A percentile compares a stretch with the other conserved stretches of the same genome.
phyloP scores from a whole-genome alignment of 92 coral and sea anemone genomes.

The Montipora capitata region DNA sequence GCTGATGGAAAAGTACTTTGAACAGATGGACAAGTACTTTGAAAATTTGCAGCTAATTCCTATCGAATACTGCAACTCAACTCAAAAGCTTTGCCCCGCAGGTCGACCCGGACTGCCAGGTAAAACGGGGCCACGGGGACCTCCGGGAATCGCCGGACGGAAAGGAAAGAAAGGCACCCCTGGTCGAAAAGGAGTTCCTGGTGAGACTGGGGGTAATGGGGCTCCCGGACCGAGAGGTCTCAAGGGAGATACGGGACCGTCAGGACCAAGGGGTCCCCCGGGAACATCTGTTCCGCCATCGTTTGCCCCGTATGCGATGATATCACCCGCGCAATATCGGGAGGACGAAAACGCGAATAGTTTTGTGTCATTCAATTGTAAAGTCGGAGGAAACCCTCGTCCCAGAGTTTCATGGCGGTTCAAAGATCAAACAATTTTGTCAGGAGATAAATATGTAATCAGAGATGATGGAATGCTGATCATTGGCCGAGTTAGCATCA shows the following conservation, averaged over 20 bases:
- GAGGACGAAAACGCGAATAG: neutral
- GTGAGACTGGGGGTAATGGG: neutral
- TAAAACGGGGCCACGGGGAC: neutral
- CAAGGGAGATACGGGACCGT: conserved; percentile 6
- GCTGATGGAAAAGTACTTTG: neutral
- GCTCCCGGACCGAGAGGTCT: neutral
- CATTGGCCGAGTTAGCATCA: neutral
- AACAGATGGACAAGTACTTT: neutral
- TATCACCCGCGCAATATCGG: conserved; percentile 11
- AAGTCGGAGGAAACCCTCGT: conserved; percentile 20
- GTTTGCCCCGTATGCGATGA: conserved; percentile 8
- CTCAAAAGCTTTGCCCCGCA: conserved; percentile 36
- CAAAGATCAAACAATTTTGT: neutral
- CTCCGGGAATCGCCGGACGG: conserved; percentile 14
- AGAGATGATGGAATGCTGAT: conserved; percentile 2
- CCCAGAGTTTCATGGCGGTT: conserved; percentile 15
- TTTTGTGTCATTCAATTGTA: neutral
- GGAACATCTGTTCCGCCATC: neutral
- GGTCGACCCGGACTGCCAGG: conserved; percentile 39
- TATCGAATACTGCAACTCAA: conserved; percentile 24
- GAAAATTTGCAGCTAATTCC: conserved; percentile 16
- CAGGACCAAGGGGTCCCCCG: conserved; percentile 4
- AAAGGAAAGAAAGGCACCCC: neutral
- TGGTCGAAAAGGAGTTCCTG: conserved; percentile 25
- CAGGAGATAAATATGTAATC: neutral